A percentile compares a stretch with the other conserved stretches of the same genome.
phyloP scores from a whole-genome alignment of 2,888 invertebrate species.

The Nomada hirtipes region DNA sequence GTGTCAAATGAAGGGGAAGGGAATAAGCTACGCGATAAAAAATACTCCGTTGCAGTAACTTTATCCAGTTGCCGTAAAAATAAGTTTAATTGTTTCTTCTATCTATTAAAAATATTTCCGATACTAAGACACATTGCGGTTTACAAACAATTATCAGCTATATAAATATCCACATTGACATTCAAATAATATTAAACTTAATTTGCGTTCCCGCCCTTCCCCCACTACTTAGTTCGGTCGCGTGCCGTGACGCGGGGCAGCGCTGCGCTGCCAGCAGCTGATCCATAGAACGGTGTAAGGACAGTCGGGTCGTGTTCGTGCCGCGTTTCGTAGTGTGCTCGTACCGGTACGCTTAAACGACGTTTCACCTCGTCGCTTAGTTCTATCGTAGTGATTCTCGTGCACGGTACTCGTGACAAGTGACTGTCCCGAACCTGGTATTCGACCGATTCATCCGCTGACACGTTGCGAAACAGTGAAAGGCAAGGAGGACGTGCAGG shows the following conservation, averaged over 20 bases:
- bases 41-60: too few species aligned
- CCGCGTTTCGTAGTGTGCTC: constrained; percentile 56
- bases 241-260: constrained; percentile 43
- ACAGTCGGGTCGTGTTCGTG: constrained; percentile 46
- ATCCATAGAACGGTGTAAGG: constrained; percentile 73
- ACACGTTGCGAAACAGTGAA: constrained; percentile 68
- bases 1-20: too few species aligned
- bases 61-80: too few species aligned
- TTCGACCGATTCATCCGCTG: constrained; percentile 37
- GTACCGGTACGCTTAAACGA: constrained; percentile 49
- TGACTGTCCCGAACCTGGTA: constrained; percentile 17
- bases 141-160: neutral
- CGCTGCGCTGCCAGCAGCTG: constrained; percentile 78
- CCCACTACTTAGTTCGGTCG: constrained; percentile 40
- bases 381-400: constrained; percentile 17
- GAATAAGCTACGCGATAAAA: too few species aligned
- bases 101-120: too few species aligned
- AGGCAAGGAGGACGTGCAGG: constrained; percentile 51
- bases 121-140: neutral
- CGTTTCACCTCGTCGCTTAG: constrained; percentile 17
- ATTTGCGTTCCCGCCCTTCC: constrained; percentile 27
- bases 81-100: too few species aligned
- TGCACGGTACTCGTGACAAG: constrained; percentile 53
- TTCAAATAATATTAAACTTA: constrained; percentile 6
- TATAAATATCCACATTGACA: neutral